Conservation (phyloP, 2,113 vertebrate species). For the Brachirus orientalis region DNA sequence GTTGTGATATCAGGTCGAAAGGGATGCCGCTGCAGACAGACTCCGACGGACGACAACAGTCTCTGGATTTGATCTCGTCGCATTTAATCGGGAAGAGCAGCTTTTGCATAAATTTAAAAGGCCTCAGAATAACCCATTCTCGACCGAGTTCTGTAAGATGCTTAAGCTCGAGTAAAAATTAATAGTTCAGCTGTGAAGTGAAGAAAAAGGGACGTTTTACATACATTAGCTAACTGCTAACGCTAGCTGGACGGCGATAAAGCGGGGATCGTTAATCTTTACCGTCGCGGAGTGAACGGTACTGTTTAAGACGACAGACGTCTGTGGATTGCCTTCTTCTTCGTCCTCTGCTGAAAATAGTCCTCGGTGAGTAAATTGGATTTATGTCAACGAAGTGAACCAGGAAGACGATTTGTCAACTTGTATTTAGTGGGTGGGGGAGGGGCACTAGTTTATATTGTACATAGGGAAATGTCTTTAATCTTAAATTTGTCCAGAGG, state of each 20-base stretch:
- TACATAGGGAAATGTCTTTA: slow-evolving; percentile 32
- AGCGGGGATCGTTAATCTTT: slow-evolving; percentile 46
- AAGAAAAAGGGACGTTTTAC: neutral
- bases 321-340: neutral
- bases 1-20: slow-evolving; percentile 65
- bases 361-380: slow-evolving; percentile 53
- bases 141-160: slow-evolving; percentile 75
- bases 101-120: slow-evolving; percentile 73
- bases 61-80: slow-evolving; percentile 76
- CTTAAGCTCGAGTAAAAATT: slow-evolving; percentile 50
- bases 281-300: neutral
- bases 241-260: slow-evolving; percentile 53
- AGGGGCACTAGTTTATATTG: slow-evolving; percentile 38
- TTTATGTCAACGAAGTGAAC: slow-evolving; percentile 19
- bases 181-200: slow-evolving; percentile 23
- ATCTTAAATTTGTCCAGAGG: neutral
- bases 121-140: slow-evolving; percentile 64
- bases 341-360: slow-evolving; percentile 5
- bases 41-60: slow-evolving; percentile 67
- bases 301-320: neutral
- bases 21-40: slow-evolving; percentile 83
- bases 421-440: slow-evolving; percentile 56
- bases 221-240: slow-evolving; percentile 12
- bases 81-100: slow-evolving; percentile 77
- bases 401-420: slow-evolving; percentile 63